Base-by-base conservation (phyloP, 2,888 invertebrate species). In the Ophraella communa region DNA sequence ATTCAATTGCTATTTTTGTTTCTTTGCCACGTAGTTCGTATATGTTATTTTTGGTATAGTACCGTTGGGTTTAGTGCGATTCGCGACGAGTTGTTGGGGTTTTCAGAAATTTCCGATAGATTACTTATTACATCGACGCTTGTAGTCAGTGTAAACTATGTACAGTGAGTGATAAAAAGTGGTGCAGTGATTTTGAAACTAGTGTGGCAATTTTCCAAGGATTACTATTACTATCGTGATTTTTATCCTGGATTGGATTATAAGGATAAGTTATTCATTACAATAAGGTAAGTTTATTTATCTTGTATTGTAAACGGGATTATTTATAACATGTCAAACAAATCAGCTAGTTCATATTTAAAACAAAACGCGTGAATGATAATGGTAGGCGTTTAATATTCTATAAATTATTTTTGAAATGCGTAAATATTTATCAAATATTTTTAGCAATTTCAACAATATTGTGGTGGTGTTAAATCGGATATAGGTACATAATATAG, bases 1-100 rank as follows among this genome's bases (percentile, higher is more conserved):
- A 39, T 39, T 51, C 49, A 71, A 73, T 71, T 73, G 69, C 71
- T 72, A 72, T 73, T 76, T 76, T 73, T 66, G 71, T 71, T 74
- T 71, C 73, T 73, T 72, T 76, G 76, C 76, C 75, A 76, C 76
- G 76, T 76, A 71, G 74, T 71, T 39, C 39, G 39, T 70, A 70
- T n/a, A n/a, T 68, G 73, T 72, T 74, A 74, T 74, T 74, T 74
- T 71, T 65, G 69, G 71, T 74, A 68, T 70, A 64, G 71, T 72
- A 63, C 71, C 65, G 66, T 69, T 72, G 67, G 67, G 67, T 70
- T 64, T 65, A 61, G 62, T 61, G 62, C 60, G 57, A 57, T 62
- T 67, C 62, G 65, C 63, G 60, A 45, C 62, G 60, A 62, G 69
- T 66, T 67, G 66, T n/a, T n/a, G 42, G 57, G 42, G 62, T 62